phyloP scores from a whole-genome alignment of 2,797 vertebrate genomes.

The Babyrousa celebensis region DNA sequence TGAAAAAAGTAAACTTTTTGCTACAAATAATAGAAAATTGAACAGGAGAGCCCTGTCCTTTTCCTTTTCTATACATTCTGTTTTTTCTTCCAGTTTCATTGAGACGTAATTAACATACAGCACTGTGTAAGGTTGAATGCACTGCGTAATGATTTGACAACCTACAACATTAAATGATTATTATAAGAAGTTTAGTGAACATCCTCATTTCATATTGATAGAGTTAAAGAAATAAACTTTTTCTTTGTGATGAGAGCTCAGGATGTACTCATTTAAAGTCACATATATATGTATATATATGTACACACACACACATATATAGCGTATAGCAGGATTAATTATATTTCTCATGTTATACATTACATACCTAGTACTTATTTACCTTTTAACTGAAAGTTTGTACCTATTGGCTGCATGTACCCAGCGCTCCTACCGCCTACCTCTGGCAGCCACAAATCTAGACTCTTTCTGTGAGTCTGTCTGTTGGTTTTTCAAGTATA shows the following conservation, averaged over 20 bases:
- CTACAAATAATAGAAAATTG: not conserved
- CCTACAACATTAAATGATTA: not conserved
- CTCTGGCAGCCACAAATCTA: not conserved
- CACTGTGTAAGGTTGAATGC: not conserved
- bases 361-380: not conserved
- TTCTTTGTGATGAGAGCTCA: not conserved
- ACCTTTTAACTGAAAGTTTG: not conserved
- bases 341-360: not conserved
- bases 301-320: too few relatives aligned
- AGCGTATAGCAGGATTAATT: not conserved
- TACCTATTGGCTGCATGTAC: not conserved
- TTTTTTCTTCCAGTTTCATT: not conserved
- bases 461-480: not conserved
- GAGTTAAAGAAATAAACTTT: not conserved
- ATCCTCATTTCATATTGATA: not conserved
- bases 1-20: not conserved
- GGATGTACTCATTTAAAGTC: too few relatives aligned
- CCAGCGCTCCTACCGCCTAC: not conserved
- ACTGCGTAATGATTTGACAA: not conserved
- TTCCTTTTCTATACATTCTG: not conserved
- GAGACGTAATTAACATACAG: not conserved
- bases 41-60: not conserved
- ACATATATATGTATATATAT: not conserved
- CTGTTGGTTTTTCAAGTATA: not conserved
- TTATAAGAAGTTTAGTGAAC: not conserved